Percentiles rank a stretch among this genome's conserved stretches.
phyloP scores from a whole-genome alignment of 1,140 invertebrate genomes.

The Druon quercuslanigerum region DNA sequence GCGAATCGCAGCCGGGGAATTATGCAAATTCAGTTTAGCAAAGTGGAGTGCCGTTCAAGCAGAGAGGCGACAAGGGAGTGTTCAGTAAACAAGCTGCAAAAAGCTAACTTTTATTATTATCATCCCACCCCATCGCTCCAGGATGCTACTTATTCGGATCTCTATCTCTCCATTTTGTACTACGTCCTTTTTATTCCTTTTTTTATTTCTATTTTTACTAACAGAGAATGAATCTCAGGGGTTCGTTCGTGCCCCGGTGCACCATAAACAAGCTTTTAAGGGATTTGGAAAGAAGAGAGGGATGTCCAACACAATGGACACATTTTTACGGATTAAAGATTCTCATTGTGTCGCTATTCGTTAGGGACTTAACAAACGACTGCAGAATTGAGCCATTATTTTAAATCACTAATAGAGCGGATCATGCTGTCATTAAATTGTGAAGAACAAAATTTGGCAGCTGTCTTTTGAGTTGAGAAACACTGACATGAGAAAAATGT shows the following conservation, averaged over 20 bases:
- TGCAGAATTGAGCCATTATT: slow-evolving; percentile 6
- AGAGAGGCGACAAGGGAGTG: neutral
- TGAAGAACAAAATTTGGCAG: neutral
- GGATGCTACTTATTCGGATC: neutral
- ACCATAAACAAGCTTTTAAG: slow-evolving; percentile 18
- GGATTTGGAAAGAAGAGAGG: slow-evolving; percentile 1
- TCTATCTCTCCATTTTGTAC: neutral
- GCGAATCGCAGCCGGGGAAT: neutral
- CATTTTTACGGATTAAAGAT: slow-evolving; percentile 6
- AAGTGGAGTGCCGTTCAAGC: neutral
- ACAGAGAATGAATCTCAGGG: neutral
- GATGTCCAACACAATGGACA: neutral
- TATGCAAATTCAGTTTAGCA: slow-evolving; percentile 12
- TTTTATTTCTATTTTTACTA: neutral
- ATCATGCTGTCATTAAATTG: neutral
- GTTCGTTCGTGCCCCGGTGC: neutral
- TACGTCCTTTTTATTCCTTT: neutral
- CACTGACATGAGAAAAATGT: no score
- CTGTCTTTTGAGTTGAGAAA: neutral
- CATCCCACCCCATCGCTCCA: neutral
- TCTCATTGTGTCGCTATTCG: neutral
- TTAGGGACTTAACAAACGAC: neutral
- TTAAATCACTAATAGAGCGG: neutral
- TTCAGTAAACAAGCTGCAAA: slow-evolving; percentile 13
- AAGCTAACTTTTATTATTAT: slow-evolving; percentile 20